phyloP scores from a whole-genome alignment of 2,113 vertebrate species.

The Mormyrus lacerda region DNA sequence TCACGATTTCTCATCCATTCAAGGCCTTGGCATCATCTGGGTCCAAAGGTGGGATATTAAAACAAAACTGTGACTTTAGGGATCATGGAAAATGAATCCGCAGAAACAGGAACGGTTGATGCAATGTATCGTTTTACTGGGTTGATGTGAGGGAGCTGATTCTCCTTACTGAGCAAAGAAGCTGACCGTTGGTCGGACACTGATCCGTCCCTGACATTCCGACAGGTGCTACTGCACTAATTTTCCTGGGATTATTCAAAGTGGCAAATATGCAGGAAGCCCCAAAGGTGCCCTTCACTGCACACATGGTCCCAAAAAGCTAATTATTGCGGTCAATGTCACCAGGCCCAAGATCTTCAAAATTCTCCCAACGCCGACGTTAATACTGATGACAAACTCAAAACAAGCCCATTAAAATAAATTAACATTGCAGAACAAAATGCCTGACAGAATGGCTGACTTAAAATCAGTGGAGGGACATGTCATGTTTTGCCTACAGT shows the following conservation, averaged over 20 bases:
- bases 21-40: neutral
- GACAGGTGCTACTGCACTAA: neutral
- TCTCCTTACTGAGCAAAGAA: neutral
- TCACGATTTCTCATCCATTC: neutral
- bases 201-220: neutral
- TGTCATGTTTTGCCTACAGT: neutral
- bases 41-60: neutral
- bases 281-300: neutral
- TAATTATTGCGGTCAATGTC: neutral
- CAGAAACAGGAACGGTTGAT: neutral
- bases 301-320: neutral
- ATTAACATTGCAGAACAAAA: neutral
- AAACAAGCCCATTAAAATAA: neutral
- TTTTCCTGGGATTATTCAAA: neutral
- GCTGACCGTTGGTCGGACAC: neutral
- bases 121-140: neutral
- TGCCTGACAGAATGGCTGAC: neutral
- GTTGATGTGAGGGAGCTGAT: neutral
- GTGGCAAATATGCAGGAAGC: neutral
- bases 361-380: neutral
- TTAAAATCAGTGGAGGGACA: neutral
- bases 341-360: neutral
- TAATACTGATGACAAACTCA: neutral
- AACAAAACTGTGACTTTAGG: neutral
- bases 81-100: neutral